Conservation (phyloP, 2,888 invertebrate species). For the Pheosia gnoma region DNA sequence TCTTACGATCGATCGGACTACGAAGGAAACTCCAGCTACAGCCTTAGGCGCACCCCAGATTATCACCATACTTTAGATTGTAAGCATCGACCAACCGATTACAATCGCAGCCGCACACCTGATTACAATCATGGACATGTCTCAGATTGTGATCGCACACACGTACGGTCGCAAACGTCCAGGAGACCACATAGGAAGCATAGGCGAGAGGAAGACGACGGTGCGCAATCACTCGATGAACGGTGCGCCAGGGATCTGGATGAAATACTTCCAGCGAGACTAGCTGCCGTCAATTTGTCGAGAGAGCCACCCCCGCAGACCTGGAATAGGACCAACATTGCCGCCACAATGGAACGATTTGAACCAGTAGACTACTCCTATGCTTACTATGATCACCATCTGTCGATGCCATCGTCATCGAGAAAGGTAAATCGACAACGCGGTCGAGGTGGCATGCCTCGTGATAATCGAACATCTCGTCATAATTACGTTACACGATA, state of each 20-base stretch:
- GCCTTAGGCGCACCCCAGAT: slow-evolving; percentile 69
- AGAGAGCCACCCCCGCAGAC: slow-evolving; percentile 77
- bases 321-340: slow-evolving; percentile 86
- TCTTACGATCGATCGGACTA: slow-evolving; percentile 78
- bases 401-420: slow-evolving; percentile 85
- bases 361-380: slow-evolving; percentile 91
- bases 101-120: slow-evolving; percentile 75
- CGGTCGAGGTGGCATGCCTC: slow-evolving; percentile 69
- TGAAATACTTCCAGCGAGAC: slow-evolving; percentile 78
- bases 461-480: slow-evolving; percentile 72
- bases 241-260: slow-evolving; percentile 78
- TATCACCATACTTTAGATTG: slow-evolving; percentile 75
- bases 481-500: slow-evolving; percentile 91
- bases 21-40: slow-evolving; percentile 74
- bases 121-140: slow-evolving; percentile 72
- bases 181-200: slow-evolving; percentile 70
- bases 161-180: slow-evolving; percentile 70
- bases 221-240: slow-evolving; percentile 77
- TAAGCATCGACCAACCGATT: slow-evolving; percentile 70
- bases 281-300: slow-evolving; percentile 77
- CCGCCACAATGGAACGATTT: slow-evolving; percentile 86
- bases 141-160: slow-evolving; percentile 69
- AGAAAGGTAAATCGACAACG: slow-evolving; percentile 75
- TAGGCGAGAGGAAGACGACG: slow-evolving; percentile 73
- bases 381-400: slow-evolving; percentile 91